Base-by-base conservation (phyloP, 1,140 invertebrate species). In the Diachasmimorpha longicaudata region DNA sequence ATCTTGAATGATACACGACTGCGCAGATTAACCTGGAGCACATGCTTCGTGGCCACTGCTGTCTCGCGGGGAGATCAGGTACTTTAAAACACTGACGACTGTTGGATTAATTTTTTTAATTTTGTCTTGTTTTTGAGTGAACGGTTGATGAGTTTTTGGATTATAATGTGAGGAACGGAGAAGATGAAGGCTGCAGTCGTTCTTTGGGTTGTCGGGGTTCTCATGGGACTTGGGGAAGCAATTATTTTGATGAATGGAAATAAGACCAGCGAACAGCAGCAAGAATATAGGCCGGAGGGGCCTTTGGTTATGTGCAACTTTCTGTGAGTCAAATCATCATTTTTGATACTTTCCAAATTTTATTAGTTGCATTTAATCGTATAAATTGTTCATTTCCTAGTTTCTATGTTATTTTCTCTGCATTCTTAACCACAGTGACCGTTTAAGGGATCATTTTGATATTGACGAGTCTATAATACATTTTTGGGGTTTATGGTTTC, bases 291-390 rank as follows among this genome's bases (percentile, higher is more conserved):
- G 44, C 86, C 87, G 0, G 81, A 86, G 8, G 87, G 88, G 31
- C 87, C 88, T 36, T 80, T 87, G 42, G 85, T 89, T 58, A 79
- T 85, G 72, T 89, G 88, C 66, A 85, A 83, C 79, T 88, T 85
- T 81, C 77, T 89, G 88, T 88, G 72, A 86, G 86, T 87, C 77
- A 21, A 55, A 58, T 9, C 72, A 21, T 70, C 39, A 42, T 74
- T 74, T n/a, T 11, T 31, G 31, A n/a, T 63, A 37, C 19, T 16
- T n/a, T n/a, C n/a, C 11, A 44, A 13, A 14, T 66, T 23, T 74
- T 44, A 5, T 42, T 31, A 68, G 13, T 13, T 13, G 31, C 14
- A 71, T n/a, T 6, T 31, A 2, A 31, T 31, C 31, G 31, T 6
- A 31, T 31, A 6, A 2, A 6, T 31, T 31, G 6, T 31, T 31